Evolutionary conservation across 2,113 vertebrate genomes (phyloP), one percentile per base, ranked within the genome.

Genomic region (Rafetus swinhoei): DNA sequence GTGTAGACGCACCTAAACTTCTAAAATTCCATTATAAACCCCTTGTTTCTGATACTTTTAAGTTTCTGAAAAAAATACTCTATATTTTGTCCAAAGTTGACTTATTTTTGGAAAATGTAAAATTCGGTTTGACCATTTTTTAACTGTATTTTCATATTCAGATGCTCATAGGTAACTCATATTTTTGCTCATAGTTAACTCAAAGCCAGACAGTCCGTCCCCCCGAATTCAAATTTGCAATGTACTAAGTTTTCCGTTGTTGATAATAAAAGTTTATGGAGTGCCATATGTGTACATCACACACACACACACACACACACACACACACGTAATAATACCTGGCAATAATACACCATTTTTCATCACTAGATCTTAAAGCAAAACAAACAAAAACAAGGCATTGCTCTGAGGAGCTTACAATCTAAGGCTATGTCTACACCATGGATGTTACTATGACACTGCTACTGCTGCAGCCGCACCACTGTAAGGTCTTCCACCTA

Each of bases 81-180:
- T 84, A 22, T 86, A 62, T 50, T 76, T 50, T 86, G 85, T 53
- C 53, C 39, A 93, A 0, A 0, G 0, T 0, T 74, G 22, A 83
- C 50, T 92, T 39, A 29, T 11, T 94, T 92, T 92, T 79, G 87
- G 32, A 92, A 82, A 93, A 80, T 25, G 2, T 89, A 22, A 14
- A 81, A 39, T 94, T 95, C 29, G 27, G 9, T 90, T 62, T 79
- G 1, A 84, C 50, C 39, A 1, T 88, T 92, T 39, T n/a, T n/a
- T 56, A 95, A 89, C 27, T 69, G 27, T 1, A 0, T 50, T 69
- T 52, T 77, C n/a, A 35, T 4, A 1, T 9, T 12, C 15, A 56
- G 1, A 2, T 0, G 53, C 57, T 39, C 91, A 89, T 16, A 1
- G 1, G 13, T 89, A 86, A 85, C 56, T 35, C 56, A 86, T 39